These are phyloP conservation scores for Eumaeus atala DNA, from an alignment of 1,140 invertebrate species.

Conservation along the genomic window DNA sequence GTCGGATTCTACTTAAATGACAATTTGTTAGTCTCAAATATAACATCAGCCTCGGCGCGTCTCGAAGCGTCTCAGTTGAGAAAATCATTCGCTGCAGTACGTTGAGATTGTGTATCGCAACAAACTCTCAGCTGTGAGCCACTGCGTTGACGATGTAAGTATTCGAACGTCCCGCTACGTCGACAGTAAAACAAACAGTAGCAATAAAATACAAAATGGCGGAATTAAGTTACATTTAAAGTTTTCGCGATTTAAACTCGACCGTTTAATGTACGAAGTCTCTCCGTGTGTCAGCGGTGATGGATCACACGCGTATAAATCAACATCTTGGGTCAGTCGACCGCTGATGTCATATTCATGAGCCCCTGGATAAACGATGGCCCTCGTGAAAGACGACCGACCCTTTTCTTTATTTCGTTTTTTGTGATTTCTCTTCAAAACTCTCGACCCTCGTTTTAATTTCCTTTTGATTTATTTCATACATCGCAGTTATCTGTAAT, in stretches of 20 bases:
- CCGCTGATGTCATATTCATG: slow-evolving; percentile 66
- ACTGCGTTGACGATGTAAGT: no score
- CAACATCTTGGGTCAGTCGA: slow-evolving; percentile 46
- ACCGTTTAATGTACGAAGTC: slow-evolving; percentile 25
- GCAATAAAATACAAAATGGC: no score
- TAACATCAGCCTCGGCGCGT: no score
- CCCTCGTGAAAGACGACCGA: slow-evolving; percentile 29
- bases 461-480: slow-evolving; percentile 31
- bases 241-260: neutral
- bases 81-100: no score
- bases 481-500: slow-evolving; percentile 41
- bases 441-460: slow-evolving; percentile 31
- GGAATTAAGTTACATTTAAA: neutral
- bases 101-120: no score
- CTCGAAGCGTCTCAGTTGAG: no score
- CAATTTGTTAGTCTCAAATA: no score
- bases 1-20: no score
- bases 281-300: slow-evolving; percentile 35
- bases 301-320: slow-evolving; percentile 55
- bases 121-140: no score
- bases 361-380: slow-evolving; percentile 43
- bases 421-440: slow-evolving; percentile 35
- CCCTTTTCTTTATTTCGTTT: slow-evolving; percentile 43
- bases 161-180: no score
- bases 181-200: no score